These are phyloP conservation scores for Drosophila yakuba DNA, from an alignment of 1,140 invertebrate species.

Conservation along the genomic window DNA sequence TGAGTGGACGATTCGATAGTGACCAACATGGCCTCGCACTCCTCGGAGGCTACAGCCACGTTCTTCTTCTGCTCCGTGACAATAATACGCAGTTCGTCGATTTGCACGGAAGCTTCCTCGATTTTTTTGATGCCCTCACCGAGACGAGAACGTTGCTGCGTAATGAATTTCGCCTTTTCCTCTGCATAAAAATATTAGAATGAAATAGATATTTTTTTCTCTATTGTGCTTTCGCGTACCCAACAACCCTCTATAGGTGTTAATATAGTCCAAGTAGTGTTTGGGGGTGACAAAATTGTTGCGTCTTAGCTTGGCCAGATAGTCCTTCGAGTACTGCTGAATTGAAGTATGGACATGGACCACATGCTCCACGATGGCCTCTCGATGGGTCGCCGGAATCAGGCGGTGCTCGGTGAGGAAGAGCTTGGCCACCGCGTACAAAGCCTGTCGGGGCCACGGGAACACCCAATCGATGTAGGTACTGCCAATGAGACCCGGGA, in stretches of 20 bases:
- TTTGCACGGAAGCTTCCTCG: constrained; percentile 80
- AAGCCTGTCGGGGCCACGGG: constrained; percentile 95
- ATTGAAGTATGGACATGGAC: constrained; percentile 93
- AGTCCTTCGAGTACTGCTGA: constrained; percentile 89
- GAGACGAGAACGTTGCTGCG: constrained; percentile 83
- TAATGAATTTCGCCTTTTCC: constrained; percentile 85
- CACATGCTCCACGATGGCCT: constrained; percentile 91
- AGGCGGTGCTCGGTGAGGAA: constrained; percentile 88
- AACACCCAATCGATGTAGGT: constrained; percentile 97
- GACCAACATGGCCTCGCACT: constrained; percentile 81
- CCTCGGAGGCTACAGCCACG: constrained; percentile 70
- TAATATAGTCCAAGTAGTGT: constrained; percentile 94
- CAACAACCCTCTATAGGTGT: constrained; percentile 90
- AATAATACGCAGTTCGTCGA: constrained; percentile 75
- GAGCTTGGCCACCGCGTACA: constrained; percentile 93
- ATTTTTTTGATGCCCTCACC: constrained; percentile 85
- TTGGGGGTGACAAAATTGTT: constrained; percentile 95
- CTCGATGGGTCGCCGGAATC: constrained; percentile 88
- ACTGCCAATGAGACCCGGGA: constrained; percentile 96
- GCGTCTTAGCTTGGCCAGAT: constrained; percentile 89
- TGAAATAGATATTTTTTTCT: background rate
- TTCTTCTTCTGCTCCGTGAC: constrained; percentile 84
- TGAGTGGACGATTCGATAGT: constrained; percentile 86
- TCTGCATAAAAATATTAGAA: constrained; percentile 27
- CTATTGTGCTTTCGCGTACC: constrained; percentile 85